These are phyloP conservation scores for Varanus komodoensis DNA, from an alignment of 2,113 vertebrate species.

Conservation along the genomic window DNA sequence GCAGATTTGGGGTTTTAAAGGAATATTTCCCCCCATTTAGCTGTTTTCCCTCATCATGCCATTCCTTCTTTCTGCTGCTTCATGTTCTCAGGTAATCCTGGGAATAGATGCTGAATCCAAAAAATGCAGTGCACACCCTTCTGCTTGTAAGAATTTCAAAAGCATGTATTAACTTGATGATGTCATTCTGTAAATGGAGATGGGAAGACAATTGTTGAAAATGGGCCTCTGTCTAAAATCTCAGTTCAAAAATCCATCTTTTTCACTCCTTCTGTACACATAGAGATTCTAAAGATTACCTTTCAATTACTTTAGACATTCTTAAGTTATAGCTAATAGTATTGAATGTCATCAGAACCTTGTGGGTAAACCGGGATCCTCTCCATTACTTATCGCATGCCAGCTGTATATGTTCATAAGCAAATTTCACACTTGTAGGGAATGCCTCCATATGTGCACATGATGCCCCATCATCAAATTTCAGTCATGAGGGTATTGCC, in stretches of 20 bases:
- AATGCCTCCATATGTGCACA: not conserved
- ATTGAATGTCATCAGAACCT: not conserved
- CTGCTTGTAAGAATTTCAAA: constrained; percentile 21
- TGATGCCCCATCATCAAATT: not conserved
- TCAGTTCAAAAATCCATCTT: not conserved
- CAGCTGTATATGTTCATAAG: not conserved
- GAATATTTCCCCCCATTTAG: not conserved
- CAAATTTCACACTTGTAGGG: not conserved
- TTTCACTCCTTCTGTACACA: not conserved
- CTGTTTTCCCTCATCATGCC: not conserved
- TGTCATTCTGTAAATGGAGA: not conserved
- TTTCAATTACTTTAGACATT: not conserved
- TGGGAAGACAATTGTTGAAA: not conserved
- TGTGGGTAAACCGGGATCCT: not conserved
- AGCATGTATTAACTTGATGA: constrained; percentile 15
- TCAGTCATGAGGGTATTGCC: not conserved
- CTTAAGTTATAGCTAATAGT: not conserved
- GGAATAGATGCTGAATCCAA: not conserved
- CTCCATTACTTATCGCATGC: not conserved
- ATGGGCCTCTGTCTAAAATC: not conserved
- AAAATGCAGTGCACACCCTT: not conserved
- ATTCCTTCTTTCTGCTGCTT: not conserved
- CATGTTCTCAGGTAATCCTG: not conserved
- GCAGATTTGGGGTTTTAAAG: not conserved
- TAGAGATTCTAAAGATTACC: not conserved